Base-by-base conservation (phyloP, 2,888 invertebrate genomes). In the Phragmatobia fuliginosa region DNA sequence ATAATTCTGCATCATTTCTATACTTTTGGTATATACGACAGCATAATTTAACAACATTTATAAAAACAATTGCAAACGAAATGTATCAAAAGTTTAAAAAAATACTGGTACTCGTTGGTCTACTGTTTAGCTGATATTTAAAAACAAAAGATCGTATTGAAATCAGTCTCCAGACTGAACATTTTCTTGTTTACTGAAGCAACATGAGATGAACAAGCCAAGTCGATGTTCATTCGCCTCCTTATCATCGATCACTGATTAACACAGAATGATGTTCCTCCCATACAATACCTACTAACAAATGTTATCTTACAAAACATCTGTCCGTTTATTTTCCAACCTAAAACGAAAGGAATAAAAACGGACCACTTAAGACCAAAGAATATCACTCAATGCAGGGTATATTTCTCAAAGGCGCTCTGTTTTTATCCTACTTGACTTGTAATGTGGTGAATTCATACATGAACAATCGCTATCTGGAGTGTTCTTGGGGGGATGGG, bases 371-470 rank as follows among this genome's bases (percentile, higher is more conserved):
- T 83, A 86, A 82, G 81, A 83, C 76, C 80, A 84, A 83, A 84
- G 89, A 92, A 91, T 92, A 92, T 92, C 91, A 90, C 89, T 93
- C 92, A 88, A 87, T 88, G 90, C 87, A 83, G 83, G 84, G 88
- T 90, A 90, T 93, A 93, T 93, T 91, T 92, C 90, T 90, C 91
- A 90, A 92, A 91, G 93, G 89, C 91, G 91, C 91, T 90, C 91
- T 90, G 94, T 94, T 94, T 94, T 95, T 94, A 95, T 95, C 95
- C 95, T 95, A 95, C 96, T 95, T 96, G 96, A 95, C 95, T 96
- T 94, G 91, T 96, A 96, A 96, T 96, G 96, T 96, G 96, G 95
- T 96, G 96, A 96, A 96, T 96, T 96, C 96, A 96, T 96, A 96
- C 96, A 96, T 96, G 96, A 96, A 96, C 96, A 96, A 95, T 94